Evolutionary conservation across 2,113 vertebrate genomes (phyloP).

Genomic region (Gambusia affinis): DNA sequence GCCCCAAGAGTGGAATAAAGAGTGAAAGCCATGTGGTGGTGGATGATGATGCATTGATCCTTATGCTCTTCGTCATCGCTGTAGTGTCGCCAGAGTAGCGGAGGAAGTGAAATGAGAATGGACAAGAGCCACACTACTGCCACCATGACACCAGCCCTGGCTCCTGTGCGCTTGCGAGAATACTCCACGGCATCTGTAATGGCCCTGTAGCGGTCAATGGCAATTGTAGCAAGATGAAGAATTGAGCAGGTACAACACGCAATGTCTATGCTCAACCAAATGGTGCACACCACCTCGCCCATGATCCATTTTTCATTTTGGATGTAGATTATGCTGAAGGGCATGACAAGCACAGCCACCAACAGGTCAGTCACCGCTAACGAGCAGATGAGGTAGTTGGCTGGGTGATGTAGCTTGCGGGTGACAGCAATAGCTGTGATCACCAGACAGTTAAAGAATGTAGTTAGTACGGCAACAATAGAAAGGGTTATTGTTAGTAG

Average conservation of each 20-base stretch:
- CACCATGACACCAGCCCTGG: constrained; percentile 91
- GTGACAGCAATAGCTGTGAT: constrained; percentile 96
- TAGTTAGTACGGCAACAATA: constrained; percentile 89
- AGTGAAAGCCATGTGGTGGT: constrained; percentile 90
- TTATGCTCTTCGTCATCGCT: constrained; percentile 76
- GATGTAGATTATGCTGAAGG: constrained; percentile 96
- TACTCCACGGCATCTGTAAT: constrained; percentile 97
- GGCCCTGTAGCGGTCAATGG: constrained; percentile 92
- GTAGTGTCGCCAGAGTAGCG: constrained; percentile 92
- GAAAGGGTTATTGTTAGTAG: constrained; percentile 91
- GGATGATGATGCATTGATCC: constrained; percentile 93
- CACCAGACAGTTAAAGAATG: constrained; percentile 95
- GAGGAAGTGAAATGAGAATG: constrained; percentile 92
- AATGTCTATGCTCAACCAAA: constrained; percentile 95
- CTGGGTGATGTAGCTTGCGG: constrained; percentile 94
- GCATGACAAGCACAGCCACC: constrained; percentile 97
- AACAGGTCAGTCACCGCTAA: constrained; percentile 96
- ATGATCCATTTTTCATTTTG: constrained; percentile 93
- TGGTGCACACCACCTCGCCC: constrained; percentile 91
- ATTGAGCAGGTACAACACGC: constrained; percentile 98
- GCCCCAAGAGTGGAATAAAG: constrained; percentile 96
- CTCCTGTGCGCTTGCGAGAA: constrained; percentile 90
- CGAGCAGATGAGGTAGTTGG: constrained; percentile 98
- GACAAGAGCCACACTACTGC: constrained; percentile 93
- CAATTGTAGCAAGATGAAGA: constrained; percentile 93